Conservation (phyloP, 2,113 vertebrate genomes). For the Silurus meridionalis region DNA sequence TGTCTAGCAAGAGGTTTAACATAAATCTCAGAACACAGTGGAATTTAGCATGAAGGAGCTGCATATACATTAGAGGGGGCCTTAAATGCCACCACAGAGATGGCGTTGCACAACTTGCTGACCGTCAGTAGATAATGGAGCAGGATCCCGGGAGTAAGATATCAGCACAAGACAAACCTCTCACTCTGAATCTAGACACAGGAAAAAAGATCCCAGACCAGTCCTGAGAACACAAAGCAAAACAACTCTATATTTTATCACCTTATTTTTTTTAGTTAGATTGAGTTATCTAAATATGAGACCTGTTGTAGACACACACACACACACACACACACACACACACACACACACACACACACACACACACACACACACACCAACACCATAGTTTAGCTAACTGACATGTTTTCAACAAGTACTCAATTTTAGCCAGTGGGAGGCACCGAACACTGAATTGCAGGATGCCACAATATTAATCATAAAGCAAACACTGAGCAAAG, state of each 20-base stretch:
- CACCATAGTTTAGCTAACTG: neutral
- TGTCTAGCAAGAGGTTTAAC: neutral
- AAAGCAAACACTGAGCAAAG: neutral
- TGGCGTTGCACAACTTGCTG: neutral
- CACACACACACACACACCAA: too few species aligned
- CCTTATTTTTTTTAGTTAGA: too few species aligned
- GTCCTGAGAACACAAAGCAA: neutral
- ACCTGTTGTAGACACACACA: too few species aligned
- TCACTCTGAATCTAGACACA: neutral
- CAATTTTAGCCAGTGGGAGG: conserved; percentile 56
- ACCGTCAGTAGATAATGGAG: neutral
- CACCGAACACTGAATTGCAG: conserved; percentile 6
- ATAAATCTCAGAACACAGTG: neutral
- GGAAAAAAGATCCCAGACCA: neutral
- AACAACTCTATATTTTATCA: neutral
- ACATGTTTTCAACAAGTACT: neutral
- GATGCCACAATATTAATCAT: neutral
- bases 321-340: too few species aligned
- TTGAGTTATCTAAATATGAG: neutral
- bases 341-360: too few species aligned
- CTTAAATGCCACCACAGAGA: neutral
- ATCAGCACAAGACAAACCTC: neutral
- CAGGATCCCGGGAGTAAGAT: neutral
- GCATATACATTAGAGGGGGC: neutral
- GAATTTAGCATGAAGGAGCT: neutral